Evolutionary conservation across 2,113 vertebrate genomes (phyloP), one percentile per base, ranked within the genome.

Genomic region (Bettongia penicillata): DNA sequence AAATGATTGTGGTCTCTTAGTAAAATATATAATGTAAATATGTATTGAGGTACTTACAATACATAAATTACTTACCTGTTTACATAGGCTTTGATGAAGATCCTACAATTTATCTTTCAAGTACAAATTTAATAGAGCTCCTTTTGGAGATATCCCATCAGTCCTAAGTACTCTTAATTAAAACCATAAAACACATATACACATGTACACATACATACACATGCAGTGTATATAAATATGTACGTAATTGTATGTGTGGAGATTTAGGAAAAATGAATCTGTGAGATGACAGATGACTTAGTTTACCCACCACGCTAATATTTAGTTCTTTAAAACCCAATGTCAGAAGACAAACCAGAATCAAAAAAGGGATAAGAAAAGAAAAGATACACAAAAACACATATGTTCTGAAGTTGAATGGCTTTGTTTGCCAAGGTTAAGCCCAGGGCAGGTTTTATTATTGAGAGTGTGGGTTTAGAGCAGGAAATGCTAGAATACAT

Each of bases 191-290:
- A 96, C n/a, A 90, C 5, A 52, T 19, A 52, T 16, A 52, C 16
- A 22, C 2, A 52, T 19, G 16, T 22, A 3, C 12, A 8, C 53
- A 55, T 55, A 26, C 23, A 25, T 5, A 61, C 93, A 91, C 90
- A 95, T 92, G 95, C 91, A 90, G 91, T 94, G 90, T 95, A 84
- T 68, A 84, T 95, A 96, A 55, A 68, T 68, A 97, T 95, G 96
- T 92, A 61, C 91, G 77, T 3, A 16, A 12, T 84, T 96, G 92
- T 7, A 49, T n/a, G 37, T n/a, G 37, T 77, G 61, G 37, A n/a
- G 37, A 77, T 95, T 11, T 92, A 53, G 95, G 50, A 97, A 98
- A 22, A 96, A 37, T 95, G 53, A 10, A 91, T 53, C 90, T 93
- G 23, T 84, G 48, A 90, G 3, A 10, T 26, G 2, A 26, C 3